Percentiles rank a stretch among this genome's conserved stretches.
Evolutionary conservation across 2,113 vertebrate species (phyloP).

Genomic region (Tringa solitaria): DNA sequence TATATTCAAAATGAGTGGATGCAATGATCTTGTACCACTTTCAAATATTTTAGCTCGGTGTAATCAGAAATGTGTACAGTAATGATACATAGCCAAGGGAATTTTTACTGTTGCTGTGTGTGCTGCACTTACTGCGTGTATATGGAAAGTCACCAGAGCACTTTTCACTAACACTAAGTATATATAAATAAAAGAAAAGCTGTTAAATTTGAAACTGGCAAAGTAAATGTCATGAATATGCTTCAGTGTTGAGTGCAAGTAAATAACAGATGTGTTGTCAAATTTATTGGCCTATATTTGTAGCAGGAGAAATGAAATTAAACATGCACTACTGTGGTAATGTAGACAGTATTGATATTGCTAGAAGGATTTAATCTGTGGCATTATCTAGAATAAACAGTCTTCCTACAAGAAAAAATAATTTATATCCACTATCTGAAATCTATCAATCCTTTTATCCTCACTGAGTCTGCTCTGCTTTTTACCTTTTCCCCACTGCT

Average conservation of each 20-base stretch:
- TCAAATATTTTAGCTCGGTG: background rate
- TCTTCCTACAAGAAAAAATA: background rate
- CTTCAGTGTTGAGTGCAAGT: constrained; percentile 50
- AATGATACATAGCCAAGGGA: background rate
- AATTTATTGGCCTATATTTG: constrained; percentile 62
- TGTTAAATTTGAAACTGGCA: constrained; percentile 57
- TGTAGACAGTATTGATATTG: constrained; percentile 29
- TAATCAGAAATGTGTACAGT: background rate
- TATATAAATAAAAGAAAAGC: constrained; percentile 63
- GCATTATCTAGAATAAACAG: background rate
- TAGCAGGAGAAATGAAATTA: constrained; percentile 52
- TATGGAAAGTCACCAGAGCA: constrained; percentile 37
- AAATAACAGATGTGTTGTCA: constrained; percentile 69
- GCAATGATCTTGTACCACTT: background rate
- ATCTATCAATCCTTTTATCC: background rate
- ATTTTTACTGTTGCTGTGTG: constrained; percentile 1
- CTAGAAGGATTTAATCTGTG: constrained; percentile 31
- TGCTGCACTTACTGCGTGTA: background rate
- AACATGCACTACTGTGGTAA: constrained; percentile 3
- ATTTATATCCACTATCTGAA: background rate
- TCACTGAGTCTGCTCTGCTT: background rate
- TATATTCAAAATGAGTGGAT: background rate
- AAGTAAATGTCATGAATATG: constrained; percentile 63
- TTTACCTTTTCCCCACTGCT: background rate
- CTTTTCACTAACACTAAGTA: constrained; percentile 50